Conservation (phyloP, 2,797 vertebrate genomes). For the Manis pentadactyla region DNA sequence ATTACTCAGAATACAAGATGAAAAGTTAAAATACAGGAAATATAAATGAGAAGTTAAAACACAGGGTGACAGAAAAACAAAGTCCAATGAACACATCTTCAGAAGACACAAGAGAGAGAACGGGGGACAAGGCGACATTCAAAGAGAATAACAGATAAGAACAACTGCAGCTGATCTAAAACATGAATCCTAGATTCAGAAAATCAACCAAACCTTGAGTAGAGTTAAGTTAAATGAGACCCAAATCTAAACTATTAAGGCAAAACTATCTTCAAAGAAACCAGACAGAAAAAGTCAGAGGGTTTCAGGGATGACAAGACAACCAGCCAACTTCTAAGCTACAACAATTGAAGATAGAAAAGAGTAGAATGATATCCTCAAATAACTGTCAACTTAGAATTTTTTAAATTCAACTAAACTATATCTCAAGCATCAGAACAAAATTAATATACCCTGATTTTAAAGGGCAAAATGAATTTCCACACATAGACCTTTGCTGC, state of each 20-base stretch:
- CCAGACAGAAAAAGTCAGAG: neutral
- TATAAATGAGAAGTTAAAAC: neutral
- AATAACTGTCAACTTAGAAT: neutral
- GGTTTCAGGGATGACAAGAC: neutral
- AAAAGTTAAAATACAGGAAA: neutral
- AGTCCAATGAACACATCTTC: neutral
- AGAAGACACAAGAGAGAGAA: neutral
- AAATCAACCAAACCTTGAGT: neutral
- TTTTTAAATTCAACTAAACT: neutral
- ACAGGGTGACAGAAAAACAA: neutral
- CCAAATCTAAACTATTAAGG: constrained; percentile 24
- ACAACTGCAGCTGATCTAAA: constrained; percentile 5
- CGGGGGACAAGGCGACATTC: neutral
- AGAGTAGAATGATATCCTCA: neutral
- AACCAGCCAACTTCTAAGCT: neutral
- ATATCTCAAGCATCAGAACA: neutral
- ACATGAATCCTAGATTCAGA: neutral
- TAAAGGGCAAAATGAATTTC: neutral
- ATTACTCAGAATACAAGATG: constrained; percentile 10
- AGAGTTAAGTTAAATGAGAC: constrained; percentile 15
- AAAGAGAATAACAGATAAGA: neutral
- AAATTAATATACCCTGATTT: constrained; percentile 16
- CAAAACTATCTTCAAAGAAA: constrained; percentile 50
- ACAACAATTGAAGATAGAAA: neutral
- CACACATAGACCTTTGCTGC: neutral